A percentile compares a stretch with the other conserved stretches of the same genome.
Conservation (phyloP, 1,140 invertebrate species). For the Drosophila parabipectinata region DNA sequence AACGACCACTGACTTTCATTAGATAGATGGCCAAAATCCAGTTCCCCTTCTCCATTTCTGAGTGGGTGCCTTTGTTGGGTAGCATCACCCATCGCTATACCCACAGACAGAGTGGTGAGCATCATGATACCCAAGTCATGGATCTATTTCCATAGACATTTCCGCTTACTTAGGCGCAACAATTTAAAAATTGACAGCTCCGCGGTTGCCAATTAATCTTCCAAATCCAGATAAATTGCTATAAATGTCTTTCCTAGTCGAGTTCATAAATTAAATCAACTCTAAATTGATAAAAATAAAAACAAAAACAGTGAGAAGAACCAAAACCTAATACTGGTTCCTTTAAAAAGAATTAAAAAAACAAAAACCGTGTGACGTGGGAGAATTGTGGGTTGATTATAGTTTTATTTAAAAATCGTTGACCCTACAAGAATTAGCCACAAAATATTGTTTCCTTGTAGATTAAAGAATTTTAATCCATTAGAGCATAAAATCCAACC, state of each 20-base stretch:
- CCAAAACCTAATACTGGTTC: constrained; percentile 26
- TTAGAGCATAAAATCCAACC: background rate
- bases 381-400: constrained; percentile 8
- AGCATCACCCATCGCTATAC: constrained; percentile 17
- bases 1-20: constrained; percentile 43
- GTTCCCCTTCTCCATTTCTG: constrained; percentile 54
- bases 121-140: constrained; percentile 1
- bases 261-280: constrained; percentile 74
- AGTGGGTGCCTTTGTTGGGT: constrained; percentile 37
- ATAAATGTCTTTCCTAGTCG: constrained; percentile 71
- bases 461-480: background rate
- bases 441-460: background rate
- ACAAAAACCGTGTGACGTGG: constrained; percentile 20
- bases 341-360: constrained; percentile 14
- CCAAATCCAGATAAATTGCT: constrained; percentile 78
- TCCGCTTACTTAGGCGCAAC: constrained; percentile 77
- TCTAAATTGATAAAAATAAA: constrained; percentile 49
- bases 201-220: constrained; percentile 70
- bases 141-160: constrained; percentile 48
- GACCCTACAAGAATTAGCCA: constrained; percentile 13
- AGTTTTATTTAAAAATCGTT: constrained; percentile 22
- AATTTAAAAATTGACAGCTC: constrained; percentile 72
- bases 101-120: background rate
- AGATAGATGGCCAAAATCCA: constrained; percentile 53
- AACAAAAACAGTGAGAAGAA: constrained; percentile 23